Base-by-base conservation (phyloP, 2,888 invertebrate genomes). In the Euzophera pinguis region DNA sequence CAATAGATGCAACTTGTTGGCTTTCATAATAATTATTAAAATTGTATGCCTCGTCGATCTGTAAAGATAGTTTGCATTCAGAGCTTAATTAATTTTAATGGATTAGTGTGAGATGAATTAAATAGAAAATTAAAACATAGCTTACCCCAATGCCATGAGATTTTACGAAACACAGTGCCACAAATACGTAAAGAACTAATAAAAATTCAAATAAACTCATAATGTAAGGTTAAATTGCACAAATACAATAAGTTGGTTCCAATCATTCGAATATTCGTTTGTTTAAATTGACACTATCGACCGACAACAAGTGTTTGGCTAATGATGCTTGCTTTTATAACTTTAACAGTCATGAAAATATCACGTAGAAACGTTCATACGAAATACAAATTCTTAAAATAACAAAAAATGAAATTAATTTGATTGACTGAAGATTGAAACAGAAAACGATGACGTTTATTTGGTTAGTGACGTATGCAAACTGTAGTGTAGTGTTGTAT, bases 41-140 rank as follows among this genome's bases (percentile, higher is more conserved):
- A 62, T 75, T 81, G 55, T 71, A 83, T 4, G 68, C 70, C 56
- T 80, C 76, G 54, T 75, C 78, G 5, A 74, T 79, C 84, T 86
- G 69, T 34, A 61, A 32, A 48, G n/a, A 34, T n/a, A 17, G 34
- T 47, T 38, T 7, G 17, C 9, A 48, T 37, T 12, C n/a, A n/a
- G n/a, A 41, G 49, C 54, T 53, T 53, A 51, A 57, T 32, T n/a
- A n/a, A n/a, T n/a, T n/a, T n/a, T n/a, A n/a, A n/a, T n/a, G n/a
- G n/a, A n/a, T n/a, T n/a, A n/a, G n/a, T n/a, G n/a, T n/a, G 60
- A 57, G 47, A 54, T 50, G 57, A 37, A 38, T 17, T 22, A 17
- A 16, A 17, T 53, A 49, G 7, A 52, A 39, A 32, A 45, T 45
- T 47, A 55, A 52, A 52, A 57, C 49, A 60, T 53, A 58, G 55